Percentiles rank a stretch among this genome's conserved stretches.
These are phyloP conservation scores for Rhodophaea formosa DNA, from an alignment of 2,888 invertebrate species.

Conservation along the genomic window DNA sequence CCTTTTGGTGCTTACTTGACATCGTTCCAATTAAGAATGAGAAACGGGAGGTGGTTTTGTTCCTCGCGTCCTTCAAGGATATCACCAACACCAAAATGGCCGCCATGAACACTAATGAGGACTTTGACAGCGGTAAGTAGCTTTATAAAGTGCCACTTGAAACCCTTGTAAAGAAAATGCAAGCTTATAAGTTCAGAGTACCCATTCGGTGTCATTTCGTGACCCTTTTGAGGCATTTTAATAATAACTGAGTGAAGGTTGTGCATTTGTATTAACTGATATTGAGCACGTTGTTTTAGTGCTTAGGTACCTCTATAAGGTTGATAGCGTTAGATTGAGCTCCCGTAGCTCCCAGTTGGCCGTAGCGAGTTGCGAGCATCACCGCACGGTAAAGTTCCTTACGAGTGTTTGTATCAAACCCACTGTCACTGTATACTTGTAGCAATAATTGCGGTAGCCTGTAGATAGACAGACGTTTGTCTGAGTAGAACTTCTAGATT, in stretches of 20 bases:
- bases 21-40: conserved; percentile 99
- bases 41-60: conserved; percentile 97
- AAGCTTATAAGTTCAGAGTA: conserved; percentile 38
- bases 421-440: conserved; percentile 44
- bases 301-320: conserved; percentile 58
- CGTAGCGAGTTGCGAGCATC: conserved; percentile 66
- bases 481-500: conserved; percentile 42
- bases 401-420: conserved; percentile 48
- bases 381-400: conserved; percentile 75
- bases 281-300: conserved; percentile 69
- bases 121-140: conserved; percentile 92
- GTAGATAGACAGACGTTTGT: conserved; percentile 46
- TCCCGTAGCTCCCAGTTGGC: conserved; percentile 66
- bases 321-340: conserved; percentile 69
- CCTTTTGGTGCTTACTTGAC: conserved; percentile 97
- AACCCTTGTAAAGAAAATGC: conserved; percentile 41
- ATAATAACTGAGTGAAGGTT: conserved; percentile 37
- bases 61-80: conserved; percentile 97
- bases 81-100: conserved; percentile 95
- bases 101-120: conserved; percentile 91
- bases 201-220: conserved; percentile 33
- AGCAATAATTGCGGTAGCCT: conserved; percentile 44
- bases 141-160: conserved; percentile 39
- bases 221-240: conserved; percentile 35
- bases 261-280: conserved; percentile 55